Evolutionary conservation across 2,888 invertebrate species (phyloP), one percentile per base, ranked within the genome.

Genomic region (Lasiommata megera): DNA sequence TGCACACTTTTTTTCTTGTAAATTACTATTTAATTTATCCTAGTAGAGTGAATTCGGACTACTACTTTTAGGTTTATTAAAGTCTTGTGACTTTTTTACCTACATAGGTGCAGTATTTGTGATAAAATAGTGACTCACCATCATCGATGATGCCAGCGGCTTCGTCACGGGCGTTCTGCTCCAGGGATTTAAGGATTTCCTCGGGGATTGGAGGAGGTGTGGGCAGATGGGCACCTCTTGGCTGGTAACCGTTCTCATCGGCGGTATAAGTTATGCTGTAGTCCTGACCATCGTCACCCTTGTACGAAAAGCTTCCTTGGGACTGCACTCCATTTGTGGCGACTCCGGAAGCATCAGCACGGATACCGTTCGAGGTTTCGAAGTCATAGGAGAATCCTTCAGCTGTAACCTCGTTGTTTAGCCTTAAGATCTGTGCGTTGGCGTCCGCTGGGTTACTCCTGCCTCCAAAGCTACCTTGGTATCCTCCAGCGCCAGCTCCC

Each of bases 181-280:
- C 89, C 80, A 90, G 60, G 36, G 86, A 82, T 69, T 86, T 90
- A 72, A 91, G 70, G 79, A 88, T 88, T 8, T 76, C 91, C 60
- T 88, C 90, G 0, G 91, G 91, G 73, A 89, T 90, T 40, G 90
- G 91, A 23, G 90, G 90, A 65, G 81, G 91, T 40, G 91, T 88
- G 58, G 91, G 91, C 47, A 90, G 71, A 68, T 90, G 90, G 50
- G 88, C 89, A 50, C 90, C 90, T 67, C 76, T 81, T 56, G 90
- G 89, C 69, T 80, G 81, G 82, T 70, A 90, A 6, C 90, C 90
- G 63, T 90, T 90, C 78, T 90, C 89, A 47, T 90, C 90, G 77
- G 89, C 90, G 37, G 89, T 90, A 74, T 90, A 90, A 0, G 82
- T 79, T 73, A 90, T 88, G 77, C 82, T 84, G 82, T 90, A 90